Evolutionary conservation across 2,113 vertebrate species (phyloP).

Genomic region (Sturnira hondurensis): DNA sequence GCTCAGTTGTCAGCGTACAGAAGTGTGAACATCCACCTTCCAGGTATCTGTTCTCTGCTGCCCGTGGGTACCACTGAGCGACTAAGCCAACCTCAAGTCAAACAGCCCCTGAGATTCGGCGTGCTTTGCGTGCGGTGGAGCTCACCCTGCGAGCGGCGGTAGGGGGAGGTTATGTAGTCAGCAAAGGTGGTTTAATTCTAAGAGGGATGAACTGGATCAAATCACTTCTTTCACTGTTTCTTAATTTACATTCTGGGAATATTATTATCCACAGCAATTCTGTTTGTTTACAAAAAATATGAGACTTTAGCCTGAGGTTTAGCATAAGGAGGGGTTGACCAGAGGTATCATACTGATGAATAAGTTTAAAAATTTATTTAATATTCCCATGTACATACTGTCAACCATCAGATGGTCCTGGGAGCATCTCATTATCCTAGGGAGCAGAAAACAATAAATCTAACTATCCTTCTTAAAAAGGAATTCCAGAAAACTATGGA

Average conservation of each 20-base stretch:
- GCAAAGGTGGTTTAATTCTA: neutral
- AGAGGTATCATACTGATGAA: neutral
- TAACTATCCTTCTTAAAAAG: neutral
- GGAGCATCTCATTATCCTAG: neutral
- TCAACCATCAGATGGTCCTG: neutral
- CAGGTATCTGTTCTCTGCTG: neutral
- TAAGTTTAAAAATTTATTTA: neutral
- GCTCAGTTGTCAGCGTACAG: neutral
- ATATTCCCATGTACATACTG: neutral
- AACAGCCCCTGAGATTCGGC: rapidly evolving
- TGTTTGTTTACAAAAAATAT: neutral
- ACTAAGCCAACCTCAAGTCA: rapidly evolving
- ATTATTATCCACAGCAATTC: neutral
- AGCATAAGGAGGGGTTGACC: neutral
- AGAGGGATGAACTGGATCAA: neutral
- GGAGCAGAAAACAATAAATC: neutral
- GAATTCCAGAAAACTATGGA: neutral
- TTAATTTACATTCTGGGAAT: neutral
- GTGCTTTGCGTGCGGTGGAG: neutral
- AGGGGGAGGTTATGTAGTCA: neutral
- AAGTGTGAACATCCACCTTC: rapidly evolving
- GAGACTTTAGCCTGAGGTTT: neutral
- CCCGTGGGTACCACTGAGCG: neutral
- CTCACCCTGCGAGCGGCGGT: neutral
- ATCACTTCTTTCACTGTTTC: neutral